Base-by-base conservation (phyloP, 2,888 invertebrate genomes). In the Drosophila fulvimacula region DNA sequence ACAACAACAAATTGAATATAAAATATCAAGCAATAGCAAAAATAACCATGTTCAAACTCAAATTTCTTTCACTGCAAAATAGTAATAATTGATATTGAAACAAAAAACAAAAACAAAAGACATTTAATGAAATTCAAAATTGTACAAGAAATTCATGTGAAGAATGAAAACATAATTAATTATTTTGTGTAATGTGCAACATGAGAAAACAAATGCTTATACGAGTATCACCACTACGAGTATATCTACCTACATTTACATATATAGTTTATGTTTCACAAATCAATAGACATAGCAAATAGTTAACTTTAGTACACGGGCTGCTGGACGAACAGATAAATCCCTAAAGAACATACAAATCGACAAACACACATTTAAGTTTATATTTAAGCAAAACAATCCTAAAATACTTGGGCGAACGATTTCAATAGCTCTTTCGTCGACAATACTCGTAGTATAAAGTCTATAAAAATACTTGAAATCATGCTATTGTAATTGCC, bases 261-360 rank as follows among this genome's bases (percentile, higher is more conserved):
- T 9, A 62, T 9, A 39, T 56, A 68, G 44, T 60, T 77, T 67
- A 36, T 48, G 57, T 59, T 64, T 56, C 49, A 62, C 42, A 65
- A 78, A 69, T 60, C 58, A 65, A 75, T 64, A 79, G 58, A 72
- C 53, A 61, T 80, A 79, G 67, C 59, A 66, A 64, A 64, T 70
- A 80, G 49, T 56, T 64, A 67, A 46, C 63, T 48, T 65, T 75
- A 75, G 42, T 30, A 30, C 49, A 48, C 60, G 48, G 71, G 58
- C 72, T 75, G 51, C 51, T 52, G 58, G 46, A 68, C 48, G 27
- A 53, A 55, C 62, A 65, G 57, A 57, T 41, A 52, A 64, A 46
- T 38, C 27, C 41, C 11, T 27, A 15, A 24, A 5, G 3, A 30
- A 46, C 34, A 55, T 34, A 6, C 7, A 55, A 51, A 51, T 30